Percentiles rank a stretch among this genome's conserved stretches.
These are phyloP conservation scores for Thymelicus lineola DNA, from an alignment of 2,888 invertebrate genomes.

Conservation along the genomic window DNA sequence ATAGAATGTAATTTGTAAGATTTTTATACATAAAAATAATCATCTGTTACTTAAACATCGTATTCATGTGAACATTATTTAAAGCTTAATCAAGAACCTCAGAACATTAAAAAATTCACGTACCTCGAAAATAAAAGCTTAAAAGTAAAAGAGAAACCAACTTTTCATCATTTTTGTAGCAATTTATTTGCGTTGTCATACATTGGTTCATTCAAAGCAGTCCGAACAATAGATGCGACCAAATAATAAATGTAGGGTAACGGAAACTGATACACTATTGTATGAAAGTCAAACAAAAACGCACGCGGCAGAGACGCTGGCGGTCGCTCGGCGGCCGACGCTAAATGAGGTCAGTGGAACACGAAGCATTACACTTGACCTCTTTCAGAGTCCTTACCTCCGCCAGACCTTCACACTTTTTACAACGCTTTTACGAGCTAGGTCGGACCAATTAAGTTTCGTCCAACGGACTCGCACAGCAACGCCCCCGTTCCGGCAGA, in stretches of 20 bases:
- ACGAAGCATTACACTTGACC: conserved; percentile 84
- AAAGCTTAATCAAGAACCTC: too few species aligned
- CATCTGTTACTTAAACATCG: too few species aligned
- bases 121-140: conserved; percentile 7
- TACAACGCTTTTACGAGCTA: conserved; percentile 83
- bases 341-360: conserved; percentile 83
- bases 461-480: conserved; percentile 60
- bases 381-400: conserved; percentile 84
- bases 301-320: conserved; percentile 58
- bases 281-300: conserved; percentile 73
- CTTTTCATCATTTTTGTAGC: conserved; percentile 14
- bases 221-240: conserved; percentile 23
- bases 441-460: conserved; percentile 82
- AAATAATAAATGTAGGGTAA: conserved; percentile 40
- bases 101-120: neutral
- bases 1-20: too few species aligned
- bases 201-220: neutral
- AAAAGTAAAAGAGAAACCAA: conserved; percentile 15
- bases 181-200: conserved; percentile 13
- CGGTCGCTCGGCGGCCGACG: conserved; percentile 53
- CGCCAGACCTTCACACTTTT: conserved; percentile 84
- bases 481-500: conserved; percentile 62
- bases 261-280: conserved; percentile 65
- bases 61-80: too few species aligned
- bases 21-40: too few species aligned